Evolutionary conservation across 2,113 vertebrate genomes (phyloP), one percentile per base, ranked within the genome.

Genomic region (Hiodon alosoides): DNA sequence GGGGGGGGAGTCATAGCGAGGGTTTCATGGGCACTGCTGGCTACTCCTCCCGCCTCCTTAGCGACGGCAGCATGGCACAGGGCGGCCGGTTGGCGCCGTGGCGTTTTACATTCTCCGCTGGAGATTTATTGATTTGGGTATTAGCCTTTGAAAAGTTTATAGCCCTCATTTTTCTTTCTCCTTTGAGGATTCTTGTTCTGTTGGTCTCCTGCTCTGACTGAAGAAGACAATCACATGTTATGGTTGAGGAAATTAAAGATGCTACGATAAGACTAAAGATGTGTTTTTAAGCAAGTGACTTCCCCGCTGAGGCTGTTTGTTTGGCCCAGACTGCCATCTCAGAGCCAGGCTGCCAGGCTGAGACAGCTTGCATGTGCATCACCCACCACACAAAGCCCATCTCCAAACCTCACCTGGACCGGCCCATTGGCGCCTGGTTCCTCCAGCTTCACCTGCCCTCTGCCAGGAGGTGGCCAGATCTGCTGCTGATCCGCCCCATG

Each of bases 31-130:
- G 51, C n/a, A 59, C 10, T 51, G 14, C n/a, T 4, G 48, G 51
- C 48, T 4, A n/a, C 51, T 69, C 67, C 10, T 69, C 65, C 16
- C 52, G 61, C 81, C 68, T 53, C 76, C 78, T 65, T 81, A 67
- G 74, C 7, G 76, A 81, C 67, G 67, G 31, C 60, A 69, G 72
- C 71, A 71, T 58, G 70, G 74, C 62, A 51, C 31, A 31, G 31
- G 31, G 31, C 1, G 31, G 31, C 31, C 31, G 31, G 1, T 31
- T 31, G 31, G 31, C 31, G 31, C 31, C 31, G 31, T 31, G 31
- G 31, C 2, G 31, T 31, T 31, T 31, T 31, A 31, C 2, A 31
- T 31, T 31, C 31, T 31, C 31, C 1, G 31, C 31, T 31, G 31
- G 31, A 31, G 31, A 31, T 31, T 31, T 31, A 31, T 31, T 31